Evolutionary conservation across 2,888 invertebrate species (phyloP).

Genomic region (Gordius sp.): DNA sequence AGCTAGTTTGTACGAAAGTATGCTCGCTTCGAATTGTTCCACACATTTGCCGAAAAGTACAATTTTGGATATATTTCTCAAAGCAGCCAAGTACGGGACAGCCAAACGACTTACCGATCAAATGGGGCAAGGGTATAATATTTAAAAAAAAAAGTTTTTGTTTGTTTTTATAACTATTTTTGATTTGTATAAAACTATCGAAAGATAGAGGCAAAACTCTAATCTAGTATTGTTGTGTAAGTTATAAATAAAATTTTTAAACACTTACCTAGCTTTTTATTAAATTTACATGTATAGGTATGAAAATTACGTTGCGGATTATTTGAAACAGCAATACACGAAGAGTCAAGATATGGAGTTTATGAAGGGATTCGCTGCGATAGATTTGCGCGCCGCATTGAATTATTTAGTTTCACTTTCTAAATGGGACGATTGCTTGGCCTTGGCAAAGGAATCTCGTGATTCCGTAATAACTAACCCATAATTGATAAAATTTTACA

Average conservation of each 20-base stretch:
- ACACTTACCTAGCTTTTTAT: too few relatives aligned
- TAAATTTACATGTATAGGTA: conserved; percentile 9
- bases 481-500: too few relatives aligned
- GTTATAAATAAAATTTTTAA: too few relatives aligned
- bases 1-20: too few relatives aligned
- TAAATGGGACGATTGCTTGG: conserved; percentile 10
- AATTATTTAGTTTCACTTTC: not conserved
- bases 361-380: not conserved
- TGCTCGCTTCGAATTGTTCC: too few relatives aligned
- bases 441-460: too few relatives aligned
- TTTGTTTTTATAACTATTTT: not conserved
- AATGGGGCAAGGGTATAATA: not conserved
- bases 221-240: too few relatives aligned
- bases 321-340: not conserved
- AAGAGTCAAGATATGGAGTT: not conserved
- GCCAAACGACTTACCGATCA: not conserved
- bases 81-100: not conserved
- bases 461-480: too few relatives aligned
- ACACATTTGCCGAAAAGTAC: too few relatives aligned
- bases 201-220: too few relatives aligned
- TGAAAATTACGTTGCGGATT: not conserved
- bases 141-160: not conserved
- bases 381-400: not conserved
- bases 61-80: not conserved
- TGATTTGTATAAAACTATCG: not conserved